Base-by-base conservation (phyloP, 2,797 vertebrate species). In the Hippoglossus hippoglossus region DNA sequence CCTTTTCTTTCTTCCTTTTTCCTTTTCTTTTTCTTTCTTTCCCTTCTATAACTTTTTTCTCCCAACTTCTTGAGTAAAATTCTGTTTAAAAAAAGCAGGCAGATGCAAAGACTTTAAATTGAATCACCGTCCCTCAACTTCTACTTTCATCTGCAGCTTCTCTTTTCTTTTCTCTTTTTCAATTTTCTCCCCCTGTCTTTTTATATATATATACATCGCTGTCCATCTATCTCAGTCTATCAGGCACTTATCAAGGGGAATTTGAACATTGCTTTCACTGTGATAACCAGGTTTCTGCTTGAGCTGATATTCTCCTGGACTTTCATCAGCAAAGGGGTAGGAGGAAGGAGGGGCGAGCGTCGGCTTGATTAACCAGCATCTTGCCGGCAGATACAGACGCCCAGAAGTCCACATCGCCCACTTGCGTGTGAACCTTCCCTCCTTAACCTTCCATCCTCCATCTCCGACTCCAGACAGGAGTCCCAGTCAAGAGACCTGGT, bases 211-310 rank as follows among this genome's bases (percentile, higher is more conserved):
- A 67, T 74, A 53, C 19, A 50, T 53, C 24, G 67, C 75, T 73
- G 67, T 81, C 81, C 28, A 53, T 82, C 69, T 73, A 60, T 85
- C 70, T 75, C 59, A 50, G 62, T 59, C 76, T 39, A 77, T 86
- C 85, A 77, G 67, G 34, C 53, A 12, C 68, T 84, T 80, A 87
- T 88, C 83, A 79, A 24, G 46, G 62, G 79, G 70, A 81, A 81
- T 89, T 79, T 74, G 65, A 83, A 81, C 75, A 67, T 26, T 66
- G 66, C 80, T 70, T 80, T 83, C 81, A 46, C 59, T 60, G 58
- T 80, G 83, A 91, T 88, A 90, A 89, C 71, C 72, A 76, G 71
- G 74, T 73, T 84, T 83, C 84, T 75, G 85, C 69, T 73, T 51
- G 22, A 71, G 79, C 84, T 83, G 86, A 91, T 87, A 85, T 83